phyloP scores from a whole-genome alignment of 2,797 vertebrate genomes.

The Trachurus trachurus region DNA sequence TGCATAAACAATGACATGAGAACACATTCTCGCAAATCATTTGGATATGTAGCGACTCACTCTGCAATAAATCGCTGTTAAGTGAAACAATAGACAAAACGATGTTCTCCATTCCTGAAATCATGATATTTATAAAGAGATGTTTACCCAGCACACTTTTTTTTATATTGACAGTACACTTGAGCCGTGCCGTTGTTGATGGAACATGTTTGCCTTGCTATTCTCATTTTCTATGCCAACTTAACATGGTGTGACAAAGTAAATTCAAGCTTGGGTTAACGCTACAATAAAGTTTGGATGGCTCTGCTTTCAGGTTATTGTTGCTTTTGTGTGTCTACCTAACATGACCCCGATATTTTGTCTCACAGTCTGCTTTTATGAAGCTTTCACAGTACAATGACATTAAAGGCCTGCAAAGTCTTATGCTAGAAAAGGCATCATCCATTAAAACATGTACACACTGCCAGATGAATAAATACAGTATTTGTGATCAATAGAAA shows the following conservation, averaged over 20 bases:
- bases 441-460: constrained; percentile 30
- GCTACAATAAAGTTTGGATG: constrained; percentile 45
- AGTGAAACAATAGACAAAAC: constrained; percentile 21
- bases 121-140: constrained; percentile 24
- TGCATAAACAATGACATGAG: constrained; percentile 1
- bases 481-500: not conserved
- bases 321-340: constrained; percentile 41
- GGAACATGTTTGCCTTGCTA: constrained; percentile 58
- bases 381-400: constrained; percentile 24
- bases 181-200: constrained; percentile 57
- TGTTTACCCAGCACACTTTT: constrained; percentile 35
- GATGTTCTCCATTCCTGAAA: constrained; percentile 21
- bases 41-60: not conserved
- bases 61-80: not conserved
- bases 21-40: constrained; percentile 2
- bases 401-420: constrained; percentile 34
- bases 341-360: constrained; percentile 1
- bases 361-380: constrained; percentile 37
- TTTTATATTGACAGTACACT: constrained; percentile 69
- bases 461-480: constrained; percentile 19
- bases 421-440: constrained; percentile 11
- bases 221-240: constrained; percentile 45
- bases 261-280: constrained; percentile 60
- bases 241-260: constrained; percentile 48
- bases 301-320: constrained; percentile 36